Evolutionary conservation across 1,140 invertebrate genomes (phyloP), one percentile per base, ranked within the genome.

Genomic region (Drosophila sp.): DNA sequence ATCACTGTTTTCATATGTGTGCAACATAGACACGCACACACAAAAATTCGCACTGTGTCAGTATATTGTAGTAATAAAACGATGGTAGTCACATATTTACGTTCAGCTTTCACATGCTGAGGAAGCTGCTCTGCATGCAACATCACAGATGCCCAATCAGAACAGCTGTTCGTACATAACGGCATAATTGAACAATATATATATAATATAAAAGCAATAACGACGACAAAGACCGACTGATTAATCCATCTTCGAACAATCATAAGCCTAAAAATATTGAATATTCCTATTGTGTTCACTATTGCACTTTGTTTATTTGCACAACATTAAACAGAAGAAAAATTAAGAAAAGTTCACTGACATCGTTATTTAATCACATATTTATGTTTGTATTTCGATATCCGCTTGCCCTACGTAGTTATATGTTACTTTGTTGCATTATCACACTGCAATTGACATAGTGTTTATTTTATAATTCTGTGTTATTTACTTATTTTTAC

Each of bases 401-500:
- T 25, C 11, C 6, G 14, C 6, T 45, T 51, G 7, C 8, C 8
- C 48, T 57, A 21, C 32, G 11, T 14, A 21, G 8, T 36, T 58
- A n/a, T n/a, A 3, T 8, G 2, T 16, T 18, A 51, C 14, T 45
- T 56, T 64, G 63, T 66, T 63, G 48, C 67, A 67, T 50, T 61
- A 76, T 81, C 56, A 36, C 14, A 56, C 18, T n/a, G 18, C 7
- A 46, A 57, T 59, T 46, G 32, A 64, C 38, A 25, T 66, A 51
- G 54, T 57, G 11, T 65, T 61, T 82, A 67, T 78, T 63, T 71
- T 57, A 48, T 18, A 45, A 58, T 65, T 38, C 29, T 38, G 40
- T 61, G 50, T 73, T 79, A 76, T 76, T 78, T 67, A 71, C 64
- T 79, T 89, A 38, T 58, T 57, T 67, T 71, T 66, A 46, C 45